Evolutionary conservation across 1,140 invertebrate species (phyloP).

Genomic region (Oncopodura yosiiana): DNA sequence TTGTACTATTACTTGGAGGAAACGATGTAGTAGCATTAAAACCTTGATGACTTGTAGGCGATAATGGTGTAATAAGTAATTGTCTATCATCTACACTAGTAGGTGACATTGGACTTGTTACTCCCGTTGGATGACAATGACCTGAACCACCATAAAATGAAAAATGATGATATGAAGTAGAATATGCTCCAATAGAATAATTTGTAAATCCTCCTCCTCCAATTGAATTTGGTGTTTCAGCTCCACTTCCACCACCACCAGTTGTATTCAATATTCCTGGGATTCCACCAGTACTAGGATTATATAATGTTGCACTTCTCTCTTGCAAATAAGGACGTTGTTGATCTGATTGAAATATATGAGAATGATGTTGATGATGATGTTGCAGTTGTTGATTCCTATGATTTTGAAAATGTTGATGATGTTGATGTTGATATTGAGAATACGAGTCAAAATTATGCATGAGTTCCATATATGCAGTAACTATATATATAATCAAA

Average conservation of each 20-base stretch:
- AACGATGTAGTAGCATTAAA: no score
- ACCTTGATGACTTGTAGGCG: background rate
- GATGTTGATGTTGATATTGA: slow-evolving; percentile 17
- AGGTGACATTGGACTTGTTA: slow-evolving; percentile 7
- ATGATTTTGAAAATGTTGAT: slow-evolving; percentile 30
- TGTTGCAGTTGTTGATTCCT: slow-evolving; percentile 18
- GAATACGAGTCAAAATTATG: slow-evolving; percentile 30
- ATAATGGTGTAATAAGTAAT: background rate
- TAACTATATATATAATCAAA: slow-evolving; percentile 22
- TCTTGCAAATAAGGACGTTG: slow-evolving; percentile 10
- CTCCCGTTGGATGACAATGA: slow-evolving; percentile 10
- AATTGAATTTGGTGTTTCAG: no score
- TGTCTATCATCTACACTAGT: background rate
- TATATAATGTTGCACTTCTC: slow-evolving; percentile 21
- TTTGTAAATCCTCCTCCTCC: background rate
- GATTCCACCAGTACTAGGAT: slow-evolving; percentile 12
- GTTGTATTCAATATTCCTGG: no score
- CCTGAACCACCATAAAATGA: slow-evolving; percentile 19
- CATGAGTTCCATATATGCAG: slow-evolving; percentile 33
- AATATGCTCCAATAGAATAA: slow-evolving; percentile 6
- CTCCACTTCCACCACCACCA: no score
- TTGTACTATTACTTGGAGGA: no score
- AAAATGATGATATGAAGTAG: slow-evolving; percentile 26
- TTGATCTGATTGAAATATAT: background rate
- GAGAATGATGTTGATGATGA: background rate